These are phyloP conservation scores for Sisyra terminalis DNA, from an alignment of 2,888 invertebrate genomes.

Conservation along the genomic window DNA sequence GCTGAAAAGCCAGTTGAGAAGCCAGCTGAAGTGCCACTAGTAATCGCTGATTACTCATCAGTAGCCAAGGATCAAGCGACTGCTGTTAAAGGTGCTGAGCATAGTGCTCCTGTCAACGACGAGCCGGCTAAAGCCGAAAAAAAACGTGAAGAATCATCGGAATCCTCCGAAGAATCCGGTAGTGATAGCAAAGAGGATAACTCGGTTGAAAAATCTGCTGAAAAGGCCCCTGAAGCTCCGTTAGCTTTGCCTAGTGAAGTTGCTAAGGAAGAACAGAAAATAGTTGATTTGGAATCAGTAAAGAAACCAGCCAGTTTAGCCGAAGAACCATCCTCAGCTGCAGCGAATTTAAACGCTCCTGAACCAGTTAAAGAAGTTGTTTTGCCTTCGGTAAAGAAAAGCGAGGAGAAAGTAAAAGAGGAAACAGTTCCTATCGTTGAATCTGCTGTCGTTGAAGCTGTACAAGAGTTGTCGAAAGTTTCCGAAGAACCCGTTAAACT, in stretches of 20 bases:
- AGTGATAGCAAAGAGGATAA: neutral
- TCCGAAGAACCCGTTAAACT: neutral
- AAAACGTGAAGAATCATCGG: constrained; percentile 13
- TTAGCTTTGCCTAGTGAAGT: neutral
- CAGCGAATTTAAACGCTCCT: neutral
- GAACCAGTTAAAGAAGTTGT: constrained; percentile 15
- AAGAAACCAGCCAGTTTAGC: constrained; percentile 8
- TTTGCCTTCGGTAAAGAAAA: constrained; percentile 13
- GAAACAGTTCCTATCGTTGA: constrained; percentile 11
- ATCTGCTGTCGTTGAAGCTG: neutral
- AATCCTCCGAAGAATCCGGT: constrained; percentile 5
- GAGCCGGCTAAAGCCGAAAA: constrained; percentile 16
- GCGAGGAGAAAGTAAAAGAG: constrained; percentile 10
- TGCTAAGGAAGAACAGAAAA: constrained; percentile 3
- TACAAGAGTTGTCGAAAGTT: too few species aligned
- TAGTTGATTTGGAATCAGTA: constrained; percentile 4
- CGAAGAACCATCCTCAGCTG: constrained; percentile 5
- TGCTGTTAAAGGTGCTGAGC: constrained; percentile 15
- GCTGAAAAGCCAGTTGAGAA: neutral
- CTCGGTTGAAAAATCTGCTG: constrained; percentile 16
- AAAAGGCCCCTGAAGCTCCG: constrained; percentile 14
- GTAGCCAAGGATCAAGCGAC: constrained; percentile 2
- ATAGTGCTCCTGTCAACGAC: constrained; percentile 27
- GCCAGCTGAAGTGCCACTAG: constrained; percentile 3
- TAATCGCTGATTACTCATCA: constrained; percentile 6